Evolutionary conservation across 2,888 invertebrate genomes (phyloP).

Genomic region (Sarcophaga subvicina): DNA sequence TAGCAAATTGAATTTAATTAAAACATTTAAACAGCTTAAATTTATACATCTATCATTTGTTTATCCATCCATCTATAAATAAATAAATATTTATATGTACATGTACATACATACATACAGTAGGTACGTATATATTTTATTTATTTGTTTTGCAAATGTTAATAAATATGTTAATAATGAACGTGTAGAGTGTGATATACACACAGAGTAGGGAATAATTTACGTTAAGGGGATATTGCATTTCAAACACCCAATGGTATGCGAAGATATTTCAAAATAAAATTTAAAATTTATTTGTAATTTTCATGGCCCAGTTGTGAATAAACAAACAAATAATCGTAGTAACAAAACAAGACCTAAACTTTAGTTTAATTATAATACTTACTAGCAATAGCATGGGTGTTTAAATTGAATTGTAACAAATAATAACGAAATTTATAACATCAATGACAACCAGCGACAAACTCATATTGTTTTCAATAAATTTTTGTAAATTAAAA

Average conservation of each 20-base stretch:
- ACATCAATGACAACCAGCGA: conserved; percentile 27
- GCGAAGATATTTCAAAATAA: conserved; percentile 6
- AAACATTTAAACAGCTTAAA: neutral
- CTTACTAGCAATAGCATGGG: neutral
- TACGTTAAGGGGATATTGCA: neutral
- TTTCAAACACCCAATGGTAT: neutral
- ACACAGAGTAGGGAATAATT: neutral
- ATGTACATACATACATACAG: too few species aligned
- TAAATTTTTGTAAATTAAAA: too few species aligned
- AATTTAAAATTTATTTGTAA: conserved; percentile 9
- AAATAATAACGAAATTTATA: conserved; percentile 50
- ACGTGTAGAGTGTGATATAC: neutral
- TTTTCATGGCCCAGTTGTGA: conserved; percentile 27
- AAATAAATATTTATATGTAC: neutral
- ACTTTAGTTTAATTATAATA: neutral
- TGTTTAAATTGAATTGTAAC: conserved; percentile 49
- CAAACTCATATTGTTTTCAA: neutral
- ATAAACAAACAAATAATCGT: neutral
- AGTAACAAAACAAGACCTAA: neutral
- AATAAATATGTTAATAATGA: conserved; percentile 1
- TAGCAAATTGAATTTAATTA: conserved; percentile 9
- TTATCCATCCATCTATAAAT: neutral
- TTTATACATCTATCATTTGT: neutral
- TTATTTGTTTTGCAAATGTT: neutral
- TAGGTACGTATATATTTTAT: neutral